Percentiles rank a stretch among this genome's conserved stretches.
Conservation (phyloP, 92 coral and sea anemone genomes). For the Umimayanthus chanpuru region DNA sequence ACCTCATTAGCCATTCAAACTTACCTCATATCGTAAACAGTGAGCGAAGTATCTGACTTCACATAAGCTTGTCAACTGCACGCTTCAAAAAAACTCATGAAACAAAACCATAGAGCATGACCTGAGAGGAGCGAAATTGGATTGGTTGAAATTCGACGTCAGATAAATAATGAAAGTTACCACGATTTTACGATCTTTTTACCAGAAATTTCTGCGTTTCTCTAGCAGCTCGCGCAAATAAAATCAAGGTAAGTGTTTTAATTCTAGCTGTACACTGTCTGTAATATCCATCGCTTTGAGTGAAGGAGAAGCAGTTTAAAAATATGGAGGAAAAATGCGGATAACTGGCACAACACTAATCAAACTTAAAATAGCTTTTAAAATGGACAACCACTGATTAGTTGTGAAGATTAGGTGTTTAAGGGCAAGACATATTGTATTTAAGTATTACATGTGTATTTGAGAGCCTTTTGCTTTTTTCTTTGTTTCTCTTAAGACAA, state of each 20-base stretch:
- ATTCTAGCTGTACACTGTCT: not conserved
- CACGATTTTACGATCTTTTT: not conserved
- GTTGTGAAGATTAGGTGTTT: too few relatives aligned
- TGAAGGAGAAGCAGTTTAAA: not conserved
- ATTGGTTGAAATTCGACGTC: slow-evolving; percentile 17
- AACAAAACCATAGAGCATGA: slow-evolving; percentile 9
- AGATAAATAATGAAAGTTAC: slow-evolving; percentile 20
- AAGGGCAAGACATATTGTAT: too few relatives aligned
- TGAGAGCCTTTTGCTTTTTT: not conserved
- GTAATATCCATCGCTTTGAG: not conserved
- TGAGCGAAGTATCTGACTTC: not conserved
- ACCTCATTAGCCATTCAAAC: slow-evolving; percentile 29
- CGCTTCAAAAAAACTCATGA: slow-evolving; percentile 6
- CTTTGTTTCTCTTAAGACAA: too few relatives aligned
- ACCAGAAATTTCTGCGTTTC: not conserved
- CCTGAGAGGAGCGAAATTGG: not conserved
- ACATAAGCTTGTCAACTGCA: not conserved
- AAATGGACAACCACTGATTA: too few relatives aligned
- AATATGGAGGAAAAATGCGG: not conserved
- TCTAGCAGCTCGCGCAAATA: not conserved
- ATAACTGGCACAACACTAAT: not conserved
- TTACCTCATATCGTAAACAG: slow-evolving; percentile 43
- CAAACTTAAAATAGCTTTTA: too few relatives aligned
- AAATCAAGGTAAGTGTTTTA: slow-evolving; percentile 9
- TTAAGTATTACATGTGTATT: too few relatives aligned